phyloP scores from a whole-genome alignment of 1,140 invertebrate genomes.

The Pachypsylla venusta region DNA sequence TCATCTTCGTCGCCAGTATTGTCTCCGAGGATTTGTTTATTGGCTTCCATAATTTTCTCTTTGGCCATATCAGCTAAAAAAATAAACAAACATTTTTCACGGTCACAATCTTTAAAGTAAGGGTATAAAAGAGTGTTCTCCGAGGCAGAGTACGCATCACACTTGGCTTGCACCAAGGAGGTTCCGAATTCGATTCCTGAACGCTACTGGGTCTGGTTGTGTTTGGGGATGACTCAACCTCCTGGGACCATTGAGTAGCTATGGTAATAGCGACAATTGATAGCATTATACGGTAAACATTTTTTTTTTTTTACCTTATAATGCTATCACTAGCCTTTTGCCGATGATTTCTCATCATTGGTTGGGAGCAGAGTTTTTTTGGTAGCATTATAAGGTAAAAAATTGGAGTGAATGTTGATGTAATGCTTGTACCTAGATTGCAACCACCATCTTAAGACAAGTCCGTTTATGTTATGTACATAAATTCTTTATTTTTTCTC shows the following conservation, averaged over 20 bases:
- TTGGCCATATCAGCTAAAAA: background rate
- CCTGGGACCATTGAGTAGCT: no score
- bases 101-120: background rate
- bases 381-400: background rate
- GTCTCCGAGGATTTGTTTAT: background rate
- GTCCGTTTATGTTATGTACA: background rate
- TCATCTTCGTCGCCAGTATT: background rate
- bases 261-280: no score
- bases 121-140: background rate
- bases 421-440: no score
- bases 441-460: background rate
- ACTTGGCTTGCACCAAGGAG: background rate
- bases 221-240: no score
- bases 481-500: background rate
- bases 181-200: no score
- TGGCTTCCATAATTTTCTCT: background rate
- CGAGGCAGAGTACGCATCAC: background rate
- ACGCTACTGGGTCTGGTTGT: no score
- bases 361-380: no score
- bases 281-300: background rate
- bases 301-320: background rate
- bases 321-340: background rate
- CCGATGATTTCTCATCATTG: no score
- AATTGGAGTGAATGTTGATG: no score
- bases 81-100: background rate